phyloP scores from a whole-genome alignment of 37 sponge, comb jelly and placozoan genomes.

The Amphimedon queenslandica region DNA sequence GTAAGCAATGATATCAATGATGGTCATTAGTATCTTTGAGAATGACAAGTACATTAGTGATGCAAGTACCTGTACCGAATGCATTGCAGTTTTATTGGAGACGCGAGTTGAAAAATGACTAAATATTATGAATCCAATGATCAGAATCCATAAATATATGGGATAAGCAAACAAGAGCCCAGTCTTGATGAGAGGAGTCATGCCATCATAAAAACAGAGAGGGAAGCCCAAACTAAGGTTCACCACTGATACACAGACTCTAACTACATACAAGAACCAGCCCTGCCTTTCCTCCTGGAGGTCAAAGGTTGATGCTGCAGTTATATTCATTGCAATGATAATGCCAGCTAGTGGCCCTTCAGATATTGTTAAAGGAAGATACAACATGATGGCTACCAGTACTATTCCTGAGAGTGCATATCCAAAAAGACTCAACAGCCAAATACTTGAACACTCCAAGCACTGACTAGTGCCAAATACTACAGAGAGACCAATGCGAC shows the following conservation, averaged over 20 bases:
- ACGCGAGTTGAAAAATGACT: background rate
- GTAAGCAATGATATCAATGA: background rate
- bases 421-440: background rate
- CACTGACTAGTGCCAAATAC: background rate
- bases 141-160: background rate
- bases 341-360: background rate
- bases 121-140: background rate
- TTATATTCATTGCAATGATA: background rate
- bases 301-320: background rate
- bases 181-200: background rate
- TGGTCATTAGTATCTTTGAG: background rate
- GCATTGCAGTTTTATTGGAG: background rate
- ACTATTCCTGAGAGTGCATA: background rate
- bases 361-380: background rate
- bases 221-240: background rate
- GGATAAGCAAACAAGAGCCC: background rate
- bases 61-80: background rate
- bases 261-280: background rate
- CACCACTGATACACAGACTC: background rate
- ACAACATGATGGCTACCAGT: background rate
- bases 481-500: background rate
- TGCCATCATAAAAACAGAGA: background rate
- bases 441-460: background rate
- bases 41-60: background rate
- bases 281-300: background rate